Evolutionary conservation across 2,888 invertebrate species (phyloP).

Genomic region (Mallateleia sp.): DNA sequence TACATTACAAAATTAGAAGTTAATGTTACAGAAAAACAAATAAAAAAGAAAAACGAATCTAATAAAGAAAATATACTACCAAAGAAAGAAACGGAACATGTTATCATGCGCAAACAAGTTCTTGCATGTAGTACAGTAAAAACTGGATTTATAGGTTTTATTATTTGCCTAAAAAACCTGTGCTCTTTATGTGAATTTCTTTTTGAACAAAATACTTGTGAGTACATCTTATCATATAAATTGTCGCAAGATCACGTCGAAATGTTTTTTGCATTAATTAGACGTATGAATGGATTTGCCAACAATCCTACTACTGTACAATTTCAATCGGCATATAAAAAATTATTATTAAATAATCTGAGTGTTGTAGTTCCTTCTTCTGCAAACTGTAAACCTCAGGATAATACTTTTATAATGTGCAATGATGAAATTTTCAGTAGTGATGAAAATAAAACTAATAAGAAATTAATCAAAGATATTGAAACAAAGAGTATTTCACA

Average conservation of each 20-base stretch:
- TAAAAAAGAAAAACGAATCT: slow-evolving; percentile 8
- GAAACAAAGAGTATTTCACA: slow-evolving; percentile 34
- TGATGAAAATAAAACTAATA: not conserved
- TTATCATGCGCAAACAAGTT: slow-evolving; percentile 25
- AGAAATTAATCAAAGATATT: not conserved
- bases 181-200: slow-evolving; percentile 26
- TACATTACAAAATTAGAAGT: slow-evolving; percentile 45
- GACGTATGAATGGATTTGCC: slow-evolving; percentile 59
- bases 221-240: slow-evolving; percentile 62
- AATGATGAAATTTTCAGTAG: not conserved
- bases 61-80: slow-evolving; percentile 33
- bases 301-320: slow-evolving; percentile 72
- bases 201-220: slow-evolving; percentile 24
- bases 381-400: slow-evolving; percentile 40
- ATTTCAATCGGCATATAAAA: slow-evolving; percentile 71
- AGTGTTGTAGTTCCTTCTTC: slow-evolving; percentile 19
- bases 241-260: slow-evolving; percentile 67
- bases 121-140: slow-evolving; percentile 9
- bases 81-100: not conserved
- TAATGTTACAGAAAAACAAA: slow-evolving; percentile 7
- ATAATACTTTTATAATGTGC: slow-evolving; percentile 25
- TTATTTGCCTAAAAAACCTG: slow-evolving; percentile 45
- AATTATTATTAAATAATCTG: slow-evolving; percentile 38
- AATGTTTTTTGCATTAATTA: slow-evolving; percentile 61
- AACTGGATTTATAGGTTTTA: slow-evolving; percentile 58